Conservation (phyloP, 2,797 vertebrate genomes). For the Falco peregrinus region DNA sequence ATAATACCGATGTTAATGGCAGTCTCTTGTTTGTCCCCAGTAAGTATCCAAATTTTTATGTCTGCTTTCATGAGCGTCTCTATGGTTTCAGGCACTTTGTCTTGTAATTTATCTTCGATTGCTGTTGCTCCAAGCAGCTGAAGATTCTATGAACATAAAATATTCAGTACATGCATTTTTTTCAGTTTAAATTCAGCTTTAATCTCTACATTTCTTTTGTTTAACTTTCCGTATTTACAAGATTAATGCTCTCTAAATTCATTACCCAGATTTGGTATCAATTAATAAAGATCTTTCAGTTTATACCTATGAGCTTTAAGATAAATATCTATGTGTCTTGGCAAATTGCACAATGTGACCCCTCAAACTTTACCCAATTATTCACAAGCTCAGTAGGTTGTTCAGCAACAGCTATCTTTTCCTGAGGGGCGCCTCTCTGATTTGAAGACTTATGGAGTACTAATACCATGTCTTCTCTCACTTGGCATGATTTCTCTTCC, state of each 20-base stretch:
- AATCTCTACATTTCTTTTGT: background rate
- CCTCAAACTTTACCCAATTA: background rate
- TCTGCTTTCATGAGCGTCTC: conserved; percentile 98
- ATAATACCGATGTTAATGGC: conserved; percentile 96
- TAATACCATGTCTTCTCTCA: background rate
- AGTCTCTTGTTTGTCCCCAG: conserved; percentile 98
- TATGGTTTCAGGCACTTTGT: conserved; percentile 97
- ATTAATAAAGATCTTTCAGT: background rate
- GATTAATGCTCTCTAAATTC: background rate
- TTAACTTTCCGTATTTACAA: background rate
- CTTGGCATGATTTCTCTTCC: background rate
- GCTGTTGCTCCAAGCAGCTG: conserved; percentile 96
- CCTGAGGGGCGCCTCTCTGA: background rate
- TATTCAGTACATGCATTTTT: background rate
- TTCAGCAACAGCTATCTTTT: background rate
- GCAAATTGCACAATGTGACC: background rate
- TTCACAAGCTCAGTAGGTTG: background rate
- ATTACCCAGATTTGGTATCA: background rate
- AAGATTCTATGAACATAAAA: conserved; percentile 84
- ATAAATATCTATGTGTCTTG: background rate
- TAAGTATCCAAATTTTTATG: conserved; percentile 99
- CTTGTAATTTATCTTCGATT: conserved; percentile 97
- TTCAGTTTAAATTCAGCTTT: background rate
- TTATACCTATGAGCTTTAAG: background rate
- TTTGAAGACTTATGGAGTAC: background rate